Evolutionary conservation across 2,113 vertebrate genomes (phyloP).

Genomic region (Dipodomys stephensi): DNA sequence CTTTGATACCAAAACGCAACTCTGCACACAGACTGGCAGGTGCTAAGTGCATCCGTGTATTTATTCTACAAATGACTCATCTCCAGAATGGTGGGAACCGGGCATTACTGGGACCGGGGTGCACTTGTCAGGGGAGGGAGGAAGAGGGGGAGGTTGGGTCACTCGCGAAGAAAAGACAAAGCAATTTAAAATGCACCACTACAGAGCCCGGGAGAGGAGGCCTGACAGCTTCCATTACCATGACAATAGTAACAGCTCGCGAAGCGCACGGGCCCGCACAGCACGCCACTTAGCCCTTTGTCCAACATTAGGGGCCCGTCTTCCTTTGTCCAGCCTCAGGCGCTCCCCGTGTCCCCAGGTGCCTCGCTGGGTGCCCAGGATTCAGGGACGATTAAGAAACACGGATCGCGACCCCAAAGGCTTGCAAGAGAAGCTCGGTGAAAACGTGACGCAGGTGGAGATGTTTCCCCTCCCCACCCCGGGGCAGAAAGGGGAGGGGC

Average conservation of each 20-base stretch:
- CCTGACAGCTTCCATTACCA: neutral
- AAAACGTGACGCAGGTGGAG: slow-evolving; percentile 75
- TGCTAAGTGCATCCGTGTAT: neutral
- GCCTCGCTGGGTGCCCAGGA: neutral
- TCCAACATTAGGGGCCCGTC: neutral
- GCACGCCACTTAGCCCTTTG: slow-evolving; percentile 11
- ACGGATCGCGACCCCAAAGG: neutral
- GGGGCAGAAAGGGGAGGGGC: no score
- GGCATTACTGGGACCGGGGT: neutral
- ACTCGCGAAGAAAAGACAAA: neutral
- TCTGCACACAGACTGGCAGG: neutral
- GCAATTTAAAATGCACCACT: neutral
- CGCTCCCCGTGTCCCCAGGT: neutral
- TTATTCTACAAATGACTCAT: slow-evolving; percentile 28
- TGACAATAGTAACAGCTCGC: neutral
- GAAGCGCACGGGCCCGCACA: neutral
- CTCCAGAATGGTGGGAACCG: neutral
- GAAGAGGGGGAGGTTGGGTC: no score
- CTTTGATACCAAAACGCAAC: neutral
- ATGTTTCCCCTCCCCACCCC: neutral
- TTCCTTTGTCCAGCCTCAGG: neutral
- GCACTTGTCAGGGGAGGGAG: no score
- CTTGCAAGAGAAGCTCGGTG: neutral
- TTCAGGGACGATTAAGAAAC: neutral
- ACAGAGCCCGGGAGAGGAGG: neutral